phyloP scores from a whole-genome alignment of 1,140 invertebrate genomes.

The Achroia grisella region DNA sequence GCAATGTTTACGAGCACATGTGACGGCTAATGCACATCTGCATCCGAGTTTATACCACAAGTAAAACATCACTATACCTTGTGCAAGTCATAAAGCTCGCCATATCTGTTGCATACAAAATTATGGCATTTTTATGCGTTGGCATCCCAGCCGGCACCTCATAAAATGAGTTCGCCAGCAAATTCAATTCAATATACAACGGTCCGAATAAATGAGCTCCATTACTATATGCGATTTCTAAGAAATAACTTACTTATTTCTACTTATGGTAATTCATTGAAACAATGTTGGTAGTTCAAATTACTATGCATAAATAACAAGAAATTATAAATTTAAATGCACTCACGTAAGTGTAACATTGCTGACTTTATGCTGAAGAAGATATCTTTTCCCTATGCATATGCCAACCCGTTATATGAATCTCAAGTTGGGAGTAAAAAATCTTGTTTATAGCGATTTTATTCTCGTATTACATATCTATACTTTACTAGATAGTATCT shows the following conservation, averaged over 20 bases:
- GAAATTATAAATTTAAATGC: no score
- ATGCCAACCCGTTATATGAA: no score
- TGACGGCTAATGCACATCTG: slow-evolving; percentile 7
- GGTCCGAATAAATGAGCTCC: slow-evolving; percentile 28
- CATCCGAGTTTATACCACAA: slow-evolving; percentile 14
- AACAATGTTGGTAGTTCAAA: no score
- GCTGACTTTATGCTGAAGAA: no score
- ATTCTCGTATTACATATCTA: no score
- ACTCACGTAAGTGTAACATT: no score
- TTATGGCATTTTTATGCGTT: slow-evolving; percentile 56
- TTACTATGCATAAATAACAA: no score
- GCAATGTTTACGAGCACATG: slow-evolving; percentile 2
- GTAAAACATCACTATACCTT: slow-evolving; percentile 14
- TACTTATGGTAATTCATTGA: no score
- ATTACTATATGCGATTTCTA: slow-evolving; percentile 5
- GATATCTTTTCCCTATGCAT: no score
- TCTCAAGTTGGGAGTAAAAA: no score
- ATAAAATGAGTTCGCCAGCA: slow-evolving; percentile 43
- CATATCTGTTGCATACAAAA: slow-evolving; percentile 55
- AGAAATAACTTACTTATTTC: slow-evolving; percentile 17
- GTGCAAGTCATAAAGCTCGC: slow-evolving; percentile 31
- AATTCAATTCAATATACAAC: slow-evolving; percentile 51
- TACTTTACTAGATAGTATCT: no score
- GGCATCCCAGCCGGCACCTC: slow-evolving; percentile 38
- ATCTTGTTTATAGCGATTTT: no score